A percentile compares a stretch with the other conserved stretches of the same genome.
These are phyloP conservation scores for Geophilus truncorum DNA, from an alignment of 2,888 invertebrate species.

Conservation along the genomic window DNA sequence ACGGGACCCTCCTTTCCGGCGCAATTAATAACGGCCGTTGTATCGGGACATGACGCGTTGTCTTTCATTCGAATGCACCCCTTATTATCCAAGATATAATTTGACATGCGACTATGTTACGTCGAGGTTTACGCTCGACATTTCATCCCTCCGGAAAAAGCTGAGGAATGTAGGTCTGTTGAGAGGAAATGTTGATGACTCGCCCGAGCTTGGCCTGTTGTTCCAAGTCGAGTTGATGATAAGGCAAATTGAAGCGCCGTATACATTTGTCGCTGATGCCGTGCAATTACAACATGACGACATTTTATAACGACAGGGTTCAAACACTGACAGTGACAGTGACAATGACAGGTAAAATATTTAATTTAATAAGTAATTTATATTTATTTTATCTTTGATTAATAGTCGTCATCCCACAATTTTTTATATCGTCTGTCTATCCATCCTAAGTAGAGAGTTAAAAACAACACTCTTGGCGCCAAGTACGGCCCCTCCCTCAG, in stretches of 20 bases:
- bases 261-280: background rate
- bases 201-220: background rate
- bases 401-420: background rate
- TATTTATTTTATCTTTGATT: background rate
- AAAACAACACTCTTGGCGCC: background rate
- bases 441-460: background rate
- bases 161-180: background rate
- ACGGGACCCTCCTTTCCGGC: constrained; percentile 5
- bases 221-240: background rate
- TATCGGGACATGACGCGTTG: background rate
- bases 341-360: background rate
- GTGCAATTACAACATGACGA: background rate
- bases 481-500: background rate
- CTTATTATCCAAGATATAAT: background rate
- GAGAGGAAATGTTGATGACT: background rate
- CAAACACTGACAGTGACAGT: background rate
- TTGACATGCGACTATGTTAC: background rate
- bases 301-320: background rate
- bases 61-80: background rate
- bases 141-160: constrained; percentile 4
- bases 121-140: background rate
- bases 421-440: background rate
- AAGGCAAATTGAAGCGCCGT: background rate
- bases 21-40: background rate
- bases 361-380: background rate